Base-by-base conservation (phyloP, 2,888 invertebrate species). In the Troides helena region DNA sequence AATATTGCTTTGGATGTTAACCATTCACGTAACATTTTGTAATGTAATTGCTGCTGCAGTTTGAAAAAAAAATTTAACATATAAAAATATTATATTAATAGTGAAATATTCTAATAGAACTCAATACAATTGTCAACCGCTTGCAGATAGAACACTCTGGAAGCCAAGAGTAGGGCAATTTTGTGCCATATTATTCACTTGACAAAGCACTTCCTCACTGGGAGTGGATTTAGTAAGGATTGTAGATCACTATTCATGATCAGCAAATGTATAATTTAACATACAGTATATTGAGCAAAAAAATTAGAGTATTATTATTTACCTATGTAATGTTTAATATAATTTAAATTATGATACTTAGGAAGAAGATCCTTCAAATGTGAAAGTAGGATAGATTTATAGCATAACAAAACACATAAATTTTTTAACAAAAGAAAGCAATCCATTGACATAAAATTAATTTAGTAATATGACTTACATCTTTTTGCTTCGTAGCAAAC, bases 401-500 rank as follows among this genome's bases (percentile, higher is more conserved):
- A 12, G 2, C 46, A 53, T 7, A 18, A 53, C 53, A 53, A n/a
- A 53, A 53, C 18, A 53, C n/a, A 53, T 18, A 5, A 5, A 17
- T 50, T 50, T 50, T 18, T 50, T 2, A 50, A 50, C 18, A 50
- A 50, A 57, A 57, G 18, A 57, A 57, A 18, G 21, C 10, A 10
- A 57, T 21, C 6, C 6, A n/a, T 58, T 53, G 18, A 53, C 6
- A 53, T 18, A 53, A 46, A 46, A 12, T 12, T 12, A 46, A 12
- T 14, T 46, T 12, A 56, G 21, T 56, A 56, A 21, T 58, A 56
- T 53, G 58, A 68, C 93, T 92, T 81, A 95, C 95, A 90, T 93
- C 93, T 75, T 90, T 92, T 81, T 94, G 95, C 80, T 95, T 95
- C 0, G 96, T 96, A 0, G 96, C 97, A 87, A 98, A 98, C 94